Evolutionary conservation across 1,140 invertebrate genomes (phyloP).

Genomic region (Drosophila nebulosa): DNA sequence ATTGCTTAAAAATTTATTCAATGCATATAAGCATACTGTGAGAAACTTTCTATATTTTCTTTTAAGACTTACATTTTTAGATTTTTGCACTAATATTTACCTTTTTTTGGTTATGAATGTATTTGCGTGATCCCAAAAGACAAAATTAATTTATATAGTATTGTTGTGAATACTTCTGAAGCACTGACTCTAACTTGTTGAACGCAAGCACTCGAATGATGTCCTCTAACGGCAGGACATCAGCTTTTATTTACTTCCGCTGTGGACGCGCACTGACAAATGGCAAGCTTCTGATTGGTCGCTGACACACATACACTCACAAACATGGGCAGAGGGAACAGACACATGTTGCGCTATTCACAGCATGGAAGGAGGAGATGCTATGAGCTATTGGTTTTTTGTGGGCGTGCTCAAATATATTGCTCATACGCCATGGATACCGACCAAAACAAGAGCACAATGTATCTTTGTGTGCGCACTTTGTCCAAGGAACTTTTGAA

Average conservation of each 20-base stretch:
- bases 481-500: constrained; percentile 46
- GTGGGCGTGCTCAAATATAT: constrained; percentile 74
- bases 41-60: no score
- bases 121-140: neutral
- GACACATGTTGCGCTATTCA: constrained; percentile 68
- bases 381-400: constrained; percentile 2
- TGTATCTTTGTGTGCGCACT: constrained; percentile 31
- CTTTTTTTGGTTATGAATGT: neutral
- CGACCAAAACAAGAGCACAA: constrained; percentile 43
- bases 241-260: constrained; percentile 76
- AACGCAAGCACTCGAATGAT: constrained; percentile 75
- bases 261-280: constrained; percentile 28
- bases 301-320: constrained; percentile 14
- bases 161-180: neutral
- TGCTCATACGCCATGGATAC: constrained; percentile 59
- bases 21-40: no score
- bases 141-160: neutral
- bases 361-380: neutral
- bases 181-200: constrained; percentile 58
- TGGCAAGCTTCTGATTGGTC: constrained; percentile 55
- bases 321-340: neutral
- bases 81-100: neutral
- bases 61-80: no score
- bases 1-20: no score
- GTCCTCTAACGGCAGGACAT: constrained; percentile 57